Percentiles rank a stretch among this genome's conserved stretches.
These are phyloP conservation scores for Oedothorax gibbosus DNA, from an alignment of 1,140 invertebrate species.

Conservation along the genomic window DNA sequence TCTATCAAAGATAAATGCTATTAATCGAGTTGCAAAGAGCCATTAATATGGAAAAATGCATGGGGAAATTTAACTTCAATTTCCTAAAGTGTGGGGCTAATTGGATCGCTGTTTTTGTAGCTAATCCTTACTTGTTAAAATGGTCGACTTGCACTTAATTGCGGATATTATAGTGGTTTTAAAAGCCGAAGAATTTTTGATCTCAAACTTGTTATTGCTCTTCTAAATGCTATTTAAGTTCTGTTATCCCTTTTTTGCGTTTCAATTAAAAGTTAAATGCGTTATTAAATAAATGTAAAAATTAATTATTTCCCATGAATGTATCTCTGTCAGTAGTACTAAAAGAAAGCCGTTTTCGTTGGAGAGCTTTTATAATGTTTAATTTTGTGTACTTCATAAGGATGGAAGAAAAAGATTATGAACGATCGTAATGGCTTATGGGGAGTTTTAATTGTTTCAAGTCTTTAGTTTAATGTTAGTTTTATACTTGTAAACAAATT, in stretches of 20 bases:
- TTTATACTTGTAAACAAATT: no score
- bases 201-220: not conserved
- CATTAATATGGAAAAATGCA: slow-evolving; percentile 45
- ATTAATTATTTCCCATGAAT: slow-evolving; percentile 9
- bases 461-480: no score
- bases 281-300: slow-evolving; percentile 35
- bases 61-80: slow-evolving; percentile 29
- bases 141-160: slow-evolving; percentile 31
- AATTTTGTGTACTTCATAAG: no score
- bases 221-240: slow-evolving; percentile 31
- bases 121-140: slow-evolving; percentile 56
- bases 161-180: slow-evolving; percentile 32
- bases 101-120: slow-evolving; percentile 57
- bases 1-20: slow-evolving; percentile 49
- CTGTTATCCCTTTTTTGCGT: slow-evolving; percentile 18
- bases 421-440: no score
- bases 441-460: no score
- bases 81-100: slow-evolving; percentile 43
- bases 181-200: slow-evolving; percentile 30
- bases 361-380: not conserved
- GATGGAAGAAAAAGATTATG: no score
- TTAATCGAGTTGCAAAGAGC: slow-evolving; percentile 52
- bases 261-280: slow-evolving; percentile 21
- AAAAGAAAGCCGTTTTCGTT: slow-evolving; percentile 18
- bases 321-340: slow-evolving; percentile 4